A percentile compares a stretch with the other conserved stretches of the same genome.
Conservation (phyloP, 2,797 vertebrate genomes). For the Xenopus petersii region DNA sequence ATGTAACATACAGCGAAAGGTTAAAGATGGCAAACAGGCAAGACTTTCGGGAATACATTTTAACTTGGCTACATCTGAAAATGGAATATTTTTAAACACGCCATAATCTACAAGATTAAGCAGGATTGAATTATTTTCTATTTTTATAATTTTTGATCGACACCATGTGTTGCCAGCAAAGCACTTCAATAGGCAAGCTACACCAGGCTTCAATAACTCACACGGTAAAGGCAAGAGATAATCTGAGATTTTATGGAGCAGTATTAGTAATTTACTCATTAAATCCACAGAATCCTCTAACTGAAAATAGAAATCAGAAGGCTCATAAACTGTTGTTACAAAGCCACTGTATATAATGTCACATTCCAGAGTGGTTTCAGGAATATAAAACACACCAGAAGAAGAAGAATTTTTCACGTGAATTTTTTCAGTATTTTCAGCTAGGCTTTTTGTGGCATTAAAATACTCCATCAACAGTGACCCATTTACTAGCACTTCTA, state of each 20-base stretch:
- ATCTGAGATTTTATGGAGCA: conserved; percentile 68
- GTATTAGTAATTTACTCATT: conserved; percentile 63
- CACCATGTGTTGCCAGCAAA: conserved; percentile 71
- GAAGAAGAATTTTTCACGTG: too few species aligned
- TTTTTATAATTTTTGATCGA: conserved; percentile 71
- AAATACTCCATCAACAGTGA: conserved; percentile 55
- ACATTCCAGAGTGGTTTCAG: conserved; percentile 58
- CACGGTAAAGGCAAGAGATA: conserved; percentile 62
- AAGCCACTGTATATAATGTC: conserved; percentile 66
- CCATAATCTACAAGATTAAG: conserved; percentile 79
- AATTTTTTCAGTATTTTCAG: background rate
- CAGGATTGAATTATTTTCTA: conserved; percentile 52
- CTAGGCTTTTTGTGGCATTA: background rate
- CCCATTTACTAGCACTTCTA: conserved; percentile 65
- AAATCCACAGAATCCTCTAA: conserved; percentile 67
- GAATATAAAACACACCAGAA: conserved; percentile 39
- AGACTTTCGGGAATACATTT: conserved; percentile 71
- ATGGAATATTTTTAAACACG: conserved; percentile 59
- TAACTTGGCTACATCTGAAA: conserved; percentile 59
- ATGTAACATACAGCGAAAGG: conserved; percentile 72
- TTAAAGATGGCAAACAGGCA: conserved; percentile 65
- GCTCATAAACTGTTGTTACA: conserved; percentile 68
- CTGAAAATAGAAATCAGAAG: conserved; percentile 75
- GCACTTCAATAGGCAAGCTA: conserved; percentile 70
- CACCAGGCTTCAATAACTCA: conserved; percentile 63